These are phyloP conservation scores for Cepaea hortensis DNA, from an alignment of 2,888 invertebrate genomes.

Conservation along the genomic window DNA sequence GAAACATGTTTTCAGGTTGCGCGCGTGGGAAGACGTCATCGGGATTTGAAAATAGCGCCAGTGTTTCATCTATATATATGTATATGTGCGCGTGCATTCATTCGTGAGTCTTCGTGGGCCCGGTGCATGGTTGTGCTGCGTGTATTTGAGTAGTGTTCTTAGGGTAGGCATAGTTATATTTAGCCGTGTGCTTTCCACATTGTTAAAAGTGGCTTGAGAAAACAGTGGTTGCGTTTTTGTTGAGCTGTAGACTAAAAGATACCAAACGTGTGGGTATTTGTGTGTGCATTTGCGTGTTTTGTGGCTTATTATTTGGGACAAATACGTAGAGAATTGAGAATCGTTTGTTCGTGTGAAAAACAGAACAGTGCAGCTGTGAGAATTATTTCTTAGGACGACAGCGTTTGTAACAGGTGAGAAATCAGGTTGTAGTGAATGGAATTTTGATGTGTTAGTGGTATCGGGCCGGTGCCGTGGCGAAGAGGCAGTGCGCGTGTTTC, in stretches of 20 bases:
- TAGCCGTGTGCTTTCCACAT: background rate
- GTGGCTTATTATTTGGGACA: background rate
- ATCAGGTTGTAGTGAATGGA: no score
- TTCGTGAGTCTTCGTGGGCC: background rate
- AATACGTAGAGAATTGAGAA: no score
- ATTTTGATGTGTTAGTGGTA: no score
- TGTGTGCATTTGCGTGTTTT: background rate
- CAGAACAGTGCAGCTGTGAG: no score
- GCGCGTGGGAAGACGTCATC: slow-evolving; percentile 3
- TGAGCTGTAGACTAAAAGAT: no score
- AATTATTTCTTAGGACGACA: no score
- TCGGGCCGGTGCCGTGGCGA: no score
- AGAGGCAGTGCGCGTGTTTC: no score
- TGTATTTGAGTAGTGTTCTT: slow-evolving; percentile 17
- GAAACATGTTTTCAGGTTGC: background rate
- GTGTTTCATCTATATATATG: slow-evolving; percentile 14
- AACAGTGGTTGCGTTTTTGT: no score
- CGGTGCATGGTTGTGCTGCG: slow-evolving; percentile 22
- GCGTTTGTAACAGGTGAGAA: no score
- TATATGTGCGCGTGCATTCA: slow-evolving; percentile 11
- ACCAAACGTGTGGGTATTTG: no score
- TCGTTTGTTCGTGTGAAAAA: no score
- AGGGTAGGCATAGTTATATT: background rate
- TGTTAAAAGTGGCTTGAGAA: background rate
- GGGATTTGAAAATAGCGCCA: background rate